Evolutionary conservation across 2,113 vertebrate genomes (phyloP).

Genomic region (Prinia subflava): DNA sequence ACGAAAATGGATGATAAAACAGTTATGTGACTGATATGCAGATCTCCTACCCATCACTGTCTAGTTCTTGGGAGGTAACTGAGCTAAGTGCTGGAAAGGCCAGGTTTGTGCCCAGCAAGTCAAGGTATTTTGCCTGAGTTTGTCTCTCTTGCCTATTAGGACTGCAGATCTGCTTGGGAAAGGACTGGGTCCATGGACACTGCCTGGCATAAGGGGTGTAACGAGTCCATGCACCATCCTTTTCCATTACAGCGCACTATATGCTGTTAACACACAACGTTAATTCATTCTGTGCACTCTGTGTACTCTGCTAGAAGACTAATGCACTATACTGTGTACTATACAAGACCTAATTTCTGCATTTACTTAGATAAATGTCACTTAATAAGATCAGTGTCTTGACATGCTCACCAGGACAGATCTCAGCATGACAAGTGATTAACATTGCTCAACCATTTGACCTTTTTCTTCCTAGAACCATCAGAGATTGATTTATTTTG

Average conservation of each 20-base stretch:
- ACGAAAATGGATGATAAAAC: constrained; percentile 27
- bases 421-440: neutral
- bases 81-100: neutral
- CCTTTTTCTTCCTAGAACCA: neutral
- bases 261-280: neutral
- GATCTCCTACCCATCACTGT: neutral
- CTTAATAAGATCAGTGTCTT: neutral
- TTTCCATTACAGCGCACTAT: neutral
- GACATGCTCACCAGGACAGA: neutral
- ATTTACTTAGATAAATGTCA: neutral
- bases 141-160: neutral
- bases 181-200: rapidly evolving
- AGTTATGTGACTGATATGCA: constrained; percentile 5
- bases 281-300: neutral
- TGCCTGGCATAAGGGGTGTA: neutral
- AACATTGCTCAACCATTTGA: neutral
- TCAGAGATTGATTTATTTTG: neutral
- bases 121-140: neutral
- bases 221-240: rapidly evolving
- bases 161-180: neutral
- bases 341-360: neutral
- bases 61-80: neutral
- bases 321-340: neutral
- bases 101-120: neutral
- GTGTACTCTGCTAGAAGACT: neutral